Evolutionary conservation across 2,888 invertebrate genomes (phyloP).

Genomic region (Geotrupes spiniger): DNA sequence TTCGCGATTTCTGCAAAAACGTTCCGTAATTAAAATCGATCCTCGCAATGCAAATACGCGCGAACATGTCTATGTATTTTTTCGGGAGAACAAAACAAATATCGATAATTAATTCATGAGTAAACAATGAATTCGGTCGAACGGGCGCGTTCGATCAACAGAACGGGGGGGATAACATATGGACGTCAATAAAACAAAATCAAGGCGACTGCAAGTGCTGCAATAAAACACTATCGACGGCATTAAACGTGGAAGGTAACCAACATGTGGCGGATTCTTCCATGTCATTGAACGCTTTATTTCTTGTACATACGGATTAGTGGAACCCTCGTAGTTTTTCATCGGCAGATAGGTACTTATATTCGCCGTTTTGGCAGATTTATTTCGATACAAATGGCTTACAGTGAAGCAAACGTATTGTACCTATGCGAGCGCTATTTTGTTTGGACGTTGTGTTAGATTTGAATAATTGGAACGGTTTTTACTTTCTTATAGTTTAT

Average conservation of each 20-base stretch:
- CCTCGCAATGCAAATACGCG: background rate
- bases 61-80: background rate
- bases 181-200: slow-evolving; percentile 43
- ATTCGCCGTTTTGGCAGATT: too few relatives aligned
- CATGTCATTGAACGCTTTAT: slow-evolving; percentile 44
- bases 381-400: too few relatives aligned
- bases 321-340: slow-evolving; percentile 1
- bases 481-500: too few relatives aligned
- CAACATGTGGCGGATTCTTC: slow-evolving; percentile 48
- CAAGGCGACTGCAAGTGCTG: slow-evolving; percentile 38
- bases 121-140: slow-evolving; percentile 32
- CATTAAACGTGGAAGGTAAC: slow-evolving; percentile 32
- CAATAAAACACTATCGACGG: slow-evolving; percentile 41
- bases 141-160: slow-evolving; percentile 21
- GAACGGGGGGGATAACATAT: slow-evolving; percentile 38
- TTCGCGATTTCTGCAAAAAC: too few relatives aligned
- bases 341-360: too few relatives aligned
- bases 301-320: slow-evolving; percentile 21
- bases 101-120: slow-evolving; percentile 32
- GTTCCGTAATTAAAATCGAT: background rate
- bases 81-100: slow-evolving; percentile 23
- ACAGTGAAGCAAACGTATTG: too few relatives aligned
- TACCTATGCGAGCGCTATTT: too few relatives aligned
- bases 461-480: too few relatives aligned
- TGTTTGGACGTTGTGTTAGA: too few relatives aligned